Evolutionary conservation across 2,113 vertebrate genomes (phyloP).

Genomic region (Caretta caretta): DNA sequence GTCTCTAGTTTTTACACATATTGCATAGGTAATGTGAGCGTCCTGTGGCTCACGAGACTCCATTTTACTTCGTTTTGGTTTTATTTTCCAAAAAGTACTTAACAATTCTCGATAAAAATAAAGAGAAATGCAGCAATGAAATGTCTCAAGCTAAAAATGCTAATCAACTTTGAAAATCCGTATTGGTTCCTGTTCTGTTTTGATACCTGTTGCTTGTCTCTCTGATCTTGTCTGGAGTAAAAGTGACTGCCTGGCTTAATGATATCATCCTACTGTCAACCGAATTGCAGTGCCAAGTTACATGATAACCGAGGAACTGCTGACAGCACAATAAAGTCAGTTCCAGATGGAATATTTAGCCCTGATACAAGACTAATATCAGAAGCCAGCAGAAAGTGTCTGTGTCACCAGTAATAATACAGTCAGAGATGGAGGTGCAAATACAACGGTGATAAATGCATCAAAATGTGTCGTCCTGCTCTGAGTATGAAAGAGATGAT

Average conservation of each 20-base stretch:
- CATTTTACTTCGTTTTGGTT: conserved; percentile 17
- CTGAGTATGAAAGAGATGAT: conserved; percentile 8
- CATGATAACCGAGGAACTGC: conserved; percentile 66
- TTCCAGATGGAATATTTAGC: conserved; percentile 60
- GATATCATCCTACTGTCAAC: conserved; percentile 58
- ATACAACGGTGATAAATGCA: background rate
- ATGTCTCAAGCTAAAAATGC: conserved; percentile 36
- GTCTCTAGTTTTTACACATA: background rate
- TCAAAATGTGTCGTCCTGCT: background rate
- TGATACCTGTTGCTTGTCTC: background rate
- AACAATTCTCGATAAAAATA: conserved; percentile 20
- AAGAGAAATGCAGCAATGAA: conserved; percentile 14
- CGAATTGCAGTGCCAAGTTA: conserved; percentile 60
- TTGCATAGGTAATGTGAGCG: background rate
- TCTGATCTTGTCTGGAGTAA: conserved; percentile 27
- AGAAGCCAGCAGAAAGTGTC: conserved; percentile 39
- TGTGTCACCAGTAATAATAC: conserved; percentile 42
- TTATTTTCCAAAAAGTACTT: conserved; percentile 8
- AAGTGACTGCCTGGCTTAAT: conserved; percentile 41
- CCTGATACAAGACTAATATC: conserved; percentile 19
- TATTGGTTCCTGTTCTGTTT: background rate
- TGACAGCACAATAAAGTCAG: conserved; percentile 58
- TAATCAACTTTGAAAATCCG: conserved; percentile 40
- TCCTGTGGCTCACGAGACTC: background rate
- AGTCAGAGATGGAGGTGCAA: conserved; percentile 33